Conservation (phyloP, 2,113 vertebrate genomes). For the Pedionomus torquatus region DNA sequence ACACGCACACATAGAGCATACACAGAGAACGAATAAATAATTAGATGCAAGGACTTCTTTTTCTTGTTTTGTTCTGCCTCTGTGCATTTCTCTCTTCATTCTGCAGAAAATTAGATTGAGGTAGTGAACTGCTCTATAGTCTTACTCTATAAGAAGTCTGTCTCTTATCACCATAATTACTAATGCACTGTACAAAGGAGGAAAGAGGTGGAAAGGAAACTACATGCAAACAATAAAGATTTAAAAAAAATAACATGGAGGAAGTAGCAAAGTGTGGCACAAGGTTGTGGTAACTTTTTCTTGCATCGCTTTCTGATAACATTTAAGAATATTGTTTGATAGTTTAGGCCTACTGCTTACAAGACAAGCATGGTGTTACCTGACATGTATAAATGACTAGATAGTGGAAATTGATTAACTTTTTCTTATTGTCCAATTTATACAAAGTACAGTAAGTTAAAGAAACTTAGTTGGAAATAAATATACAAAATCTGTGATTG, state of each 20-base stretch:
- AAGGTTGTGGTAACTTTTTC: not conserved
- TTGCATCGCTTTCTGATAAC: not conserved
- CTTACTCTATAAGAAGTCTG: not conserved
- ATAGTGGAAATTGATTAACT: not conserved
- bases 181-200: not conserved
- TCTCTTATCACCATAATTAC: not conserved
- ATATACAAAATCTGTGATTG: not conserved
- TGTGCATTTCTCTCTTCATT: not conserved
- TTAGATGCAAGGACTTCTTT: not conserved
- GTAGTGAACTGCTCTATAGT: not conserved
- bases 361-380: not conserved
- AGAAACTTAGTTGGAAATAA: not conserved
- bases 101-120: not conserved
- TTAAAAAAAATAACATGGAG: not conserved
- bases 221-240: not conserved
- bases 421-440: not conserved
- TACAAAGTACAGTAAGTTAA: not conserved
- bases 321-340: not conserved
- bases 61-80: not conserved
- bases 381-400: not conserved
- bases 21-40: not conserved
- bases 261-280: not conserved
- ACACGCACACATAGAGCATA: not conserved
- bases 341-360: not conserved
- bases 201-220: not conserved